Percentiles rank a stretch among this genome's conserved stretches.
These are phyloP conservation scores for Pimephales promelas DNA, from an alignment of 2,113 vertebrate genomes.

Conservation along the genomic window DNA sequence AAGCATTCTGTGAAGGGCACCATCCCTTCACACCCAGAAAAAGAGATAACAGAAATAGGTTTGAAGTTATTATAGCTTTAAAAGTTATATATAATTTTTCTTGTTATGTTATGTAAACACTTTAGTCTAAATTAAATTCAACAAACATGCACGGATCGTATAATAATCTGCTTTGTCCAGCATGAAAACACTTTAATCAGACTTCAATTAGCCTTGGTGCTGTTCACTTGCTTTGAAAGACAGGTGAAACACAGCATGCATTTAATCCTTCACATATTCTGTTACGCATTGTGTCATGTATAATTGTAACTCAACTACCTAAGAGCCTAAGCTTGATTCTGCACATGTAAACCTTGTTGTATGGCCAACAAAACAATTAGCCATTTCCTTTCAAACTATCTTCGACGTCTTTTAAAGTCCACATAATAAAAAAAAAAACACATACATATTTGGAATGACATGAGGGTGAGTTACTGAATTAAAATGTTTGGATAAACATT, in stretches of 20 bases:
- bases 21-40: constrained; percentile 76
- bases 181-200: not conserved
- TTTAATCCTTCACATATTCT: not conserved
- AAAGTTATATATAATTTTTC: not conserved
- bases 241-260: not conserved
- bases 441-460: not conserved
- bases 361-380: too few species aligned
- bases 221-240: not conserved
- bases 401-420: not conserved
- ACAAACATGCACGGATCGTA: not conserved
- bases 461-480: not conserved
- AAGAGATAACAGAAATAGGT: constrained; percentile 69
- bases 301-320: not conserved
- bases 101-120: not conserved
- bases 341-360: too few species aligned
- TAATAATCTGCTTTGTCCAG: not conserved
- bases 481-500: not conserved
- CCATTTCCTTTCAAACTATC: not conserved
- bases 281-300: not conserved
- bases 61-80: too few species aligned
- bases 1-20: constrained; percentile 74
- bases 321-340: too few species aligned
- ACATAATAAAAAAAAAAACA: not conserved
- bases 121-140: not conserved
- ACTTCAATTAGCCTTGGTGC: not conserved